Percentiles rank a stretch among this genome's conserved stretches.
Evolutionary conservation across 2,888 invertebrate genomes (phyloP).

Genomic region (Hirtodrosophila histrioides): DNA sequence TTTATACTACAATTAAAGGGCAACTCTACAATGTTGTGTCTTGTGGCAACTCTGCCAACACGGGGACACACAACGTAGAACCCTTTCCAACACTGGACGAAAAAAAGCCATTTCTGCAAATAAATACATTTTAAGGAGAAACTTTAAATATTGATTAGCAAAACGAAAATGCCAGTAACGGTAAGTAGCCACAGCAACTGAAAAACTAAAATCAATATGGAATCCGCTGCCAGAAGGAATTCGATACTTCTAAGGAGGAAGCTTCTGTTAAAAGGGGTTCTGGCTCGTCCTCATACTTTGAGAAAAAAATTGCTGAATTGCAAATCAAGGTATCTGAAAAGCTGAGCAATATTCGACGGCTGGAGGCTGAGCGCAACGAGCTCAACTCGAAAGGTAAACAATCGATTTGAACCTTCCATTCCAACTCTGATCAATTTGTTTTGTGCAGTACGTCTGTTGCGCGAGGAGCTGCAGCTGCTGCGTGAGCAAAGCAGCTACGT

Average conservation of each 20-base stretch:
- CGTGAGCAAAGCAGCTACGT: conserved; percentile 99
- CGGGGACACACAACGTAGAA: no score
- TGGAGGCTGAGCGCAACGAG: conserved; percentile 99
- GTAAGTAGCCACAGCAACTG: conserved; percentile 11
- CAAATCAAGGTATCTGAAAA: conserved; percentile 97
- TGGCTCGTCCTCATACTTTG: conserved; percentile 97
- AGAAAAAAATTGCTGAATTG: conserved; percentile 98
- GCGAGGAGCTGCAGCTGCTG: conserved; percentile 97
- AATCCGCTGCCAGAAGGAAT: conserved; percentile 65
- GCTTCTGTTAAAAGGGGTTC: conserved; percentile 72
- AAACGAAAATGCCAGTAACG: conserved; percentile 8
- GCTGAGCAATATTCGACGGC: conserved; percentile 96
- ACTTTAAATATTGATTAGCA: neutral
- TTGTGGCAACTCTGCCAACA: no score
- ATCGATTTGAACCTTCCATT: neutral
- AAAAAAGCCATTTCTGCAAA: neutral
- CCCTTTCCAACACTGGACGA: conserved; percentile 33
- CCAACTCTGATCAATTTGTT: neutral
- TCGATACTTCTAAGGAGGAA: conserved; percentile 57
- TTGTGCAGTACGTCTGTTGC: conserved; percentile 92
- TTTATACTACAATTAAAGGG: no score
- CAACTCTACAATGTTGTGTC: no score
- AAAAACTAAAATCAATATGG: neutral
- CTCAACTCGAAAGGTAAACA: conserved; percentile 96
- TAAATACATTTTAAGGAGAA: no score